These are phyloP conservation scores for Scaptodrosophila lebanonensis DNA, from an alignment of 1,140 invertebrate species.

Conservation along the genomic window DNA sequence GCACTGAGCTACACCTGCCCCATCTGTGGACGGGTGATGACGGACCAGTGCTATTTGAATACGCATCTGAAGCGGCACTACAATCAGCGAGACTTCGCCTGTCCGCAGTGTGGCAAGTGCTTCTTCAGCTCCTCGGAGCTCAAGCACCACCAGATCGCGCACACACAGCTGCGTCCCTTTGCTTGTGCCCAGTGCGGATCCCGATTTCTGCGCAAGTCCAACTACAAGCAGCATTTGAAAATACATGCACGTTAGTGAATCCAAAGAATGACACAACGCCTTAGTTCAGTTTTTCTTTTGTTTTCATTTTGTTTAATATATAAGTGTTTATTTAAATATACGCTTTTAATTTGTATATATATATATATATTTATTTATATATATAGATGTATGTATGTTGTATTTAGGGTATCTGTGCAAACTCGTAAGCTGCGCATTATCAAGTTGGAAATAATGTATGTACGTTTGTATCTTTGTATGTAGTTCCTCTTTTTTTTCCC, in stretches of 20 bases:
- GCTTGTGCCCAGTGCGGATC: conserved; percentile 85
- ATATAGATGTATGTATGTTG: neutral
- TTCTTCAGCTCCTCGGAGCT: conserved; percentile 65
- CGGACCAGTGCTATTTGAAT: conserved; percentile 62
- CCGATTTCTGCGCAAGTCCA: conserved; percentile 89
- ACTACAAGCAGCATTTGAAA: conserved; percentile 88
- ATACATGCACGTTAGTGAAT: conserved; percentile 87
- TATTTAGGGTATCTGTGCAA: conserved; percentile 1
- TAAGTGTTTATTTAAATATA: conserved; percentile 39
- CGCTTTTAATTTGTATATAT: conserved; percentile 22
- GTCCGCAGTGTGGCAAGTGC: conserved; percentile 48
- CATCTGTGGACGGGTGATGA: conserved; percentile 47
- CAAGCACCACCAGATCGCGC: conserved; percentile 82
- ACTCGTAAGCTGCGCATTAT: too few species aligned
- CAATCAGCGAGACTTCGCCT: conserved; percentile 49
- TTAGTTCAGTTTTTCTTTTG: neutral
- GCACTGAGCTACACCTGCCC: conserved; percentile 52
- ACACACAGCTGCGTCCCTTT: conserved; percentile 88
- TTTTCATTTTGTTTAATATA: conserved; percentile 26
- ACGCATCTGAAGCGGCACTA: conserved; percentile 63
- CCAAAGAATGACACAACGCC: neutral
- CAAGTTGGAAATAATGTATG: too few species aligned
- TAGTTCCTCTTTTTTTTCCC: neutral
- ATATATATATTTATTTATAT: conserved; percentile 21
- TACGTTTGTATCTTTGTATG: too few species aligned